Percentiles rank a stretch among this genome's conserved stretches.
Conservation (phyloP, 2,888 invertebrate genomes). For the Reticulitermes lucifugus region DNA sequence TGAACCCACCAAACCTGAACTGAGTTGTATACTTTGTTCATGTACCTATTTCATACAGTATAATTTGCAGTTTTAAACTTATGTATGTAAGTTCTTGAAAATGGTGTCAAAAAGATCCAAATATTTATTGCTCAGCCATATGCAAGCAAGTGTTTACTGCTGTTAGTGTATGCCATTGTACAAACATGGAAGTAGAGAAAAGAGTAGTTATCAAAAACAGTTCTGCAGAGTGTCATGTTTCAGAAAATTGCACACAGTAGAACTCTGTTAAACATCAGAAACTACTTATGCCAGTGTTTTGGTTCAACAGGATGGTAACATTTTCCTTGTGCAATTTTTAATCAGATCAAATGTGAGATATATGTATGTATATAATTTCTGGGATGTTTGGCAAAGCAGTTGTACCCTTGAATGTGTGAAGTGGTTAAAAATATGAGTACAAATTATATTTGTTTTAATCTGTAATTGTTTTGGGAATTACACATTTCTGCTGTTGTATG, state of each 20-base stretch:
- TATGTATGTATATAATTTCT: too few species aligned
- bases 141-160: background rate
- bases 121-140: conserved; percentile 17
- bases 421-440: background rate
- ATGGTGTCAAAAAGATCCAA: background rate
- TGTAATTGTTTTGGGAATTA: background rate
- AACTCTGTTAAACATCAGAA: conserved; percentile 1
- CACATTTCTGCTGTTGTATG: background rate
- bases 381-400: too few species aligned
- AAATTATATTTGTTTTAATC: too few species aligned
- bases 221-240: background rate
- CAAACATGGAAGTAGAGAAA: background rate
- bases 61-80: conserved; percentile 8
- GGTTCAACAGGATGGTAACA: background rate
- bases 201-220: background rate
- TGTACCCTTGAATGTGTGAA: background rate
- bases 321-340: background rate
- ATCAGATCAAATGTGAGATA: background rate
- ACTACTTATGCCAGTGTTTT: background rate
- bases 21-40: conserved; percentile 2
- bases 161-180: background rate
- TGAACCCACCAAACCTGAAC: conserved; percentile 1
- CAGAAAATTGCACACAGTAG: background rate
- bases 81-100: conserved; percentile 5
- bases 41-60: background rate